phyloP scores from a whole-genome alignment of 2,113 vertebrate genomes.

The Elanoides forficatus region DNA sequence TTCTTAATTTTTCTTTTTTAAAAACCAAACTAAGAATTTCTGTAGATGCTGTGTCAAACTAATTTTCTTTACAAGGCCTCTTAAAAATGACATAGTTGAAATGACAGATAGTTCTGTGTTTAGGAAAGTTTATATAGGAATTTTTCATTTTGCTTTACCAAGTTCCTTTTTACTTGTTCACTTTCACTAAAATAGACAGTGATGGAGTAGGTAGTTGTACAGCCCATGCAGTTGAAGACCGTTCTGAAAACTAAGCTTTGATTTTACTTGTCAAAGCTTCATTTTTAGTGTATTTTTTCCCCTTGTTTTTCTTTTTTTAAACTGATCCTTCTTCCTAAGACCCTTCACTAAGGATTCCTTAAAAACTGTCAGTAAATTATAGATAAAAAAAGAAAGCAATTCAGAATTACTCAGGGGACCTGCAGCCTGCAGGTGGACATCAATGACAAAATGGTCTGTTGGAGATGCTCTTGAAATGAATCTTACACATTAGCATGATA shows the following conservation, averaged over 20 bases:
- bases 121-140: background rate
- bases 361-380: background rate
- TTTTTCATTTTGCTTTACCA: background rate
- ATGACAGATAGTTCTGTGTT: background rate
- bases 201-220: background rate
- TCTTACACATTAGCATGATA: background rate
- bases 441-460: background rate
- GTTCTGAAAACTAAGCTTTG: slow-evolving; percentile 25
- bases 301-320: background rate
- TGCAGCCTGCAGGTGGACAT: background rate
- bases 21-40: background rate
- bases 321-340: background rate
- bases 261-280: background rate
- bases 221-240: background rate
- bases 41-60: background rate
- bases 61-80: background rate
- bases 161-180: background rate
- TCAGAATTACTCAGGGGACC: background rate
- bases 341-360: background rate
- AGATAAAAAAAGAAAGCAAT: background rate
- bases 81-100: background rate
- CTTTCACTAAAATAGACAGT: background rate
- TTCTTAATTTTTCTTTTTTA: background rate
- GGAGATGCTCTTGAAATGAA: background rate
- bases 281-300: background rate